These are phyloP conservation scores for Ciona savignyi DNA, from an alignment of 23 tunicate species.

Conservation along the genomic window DNA sequence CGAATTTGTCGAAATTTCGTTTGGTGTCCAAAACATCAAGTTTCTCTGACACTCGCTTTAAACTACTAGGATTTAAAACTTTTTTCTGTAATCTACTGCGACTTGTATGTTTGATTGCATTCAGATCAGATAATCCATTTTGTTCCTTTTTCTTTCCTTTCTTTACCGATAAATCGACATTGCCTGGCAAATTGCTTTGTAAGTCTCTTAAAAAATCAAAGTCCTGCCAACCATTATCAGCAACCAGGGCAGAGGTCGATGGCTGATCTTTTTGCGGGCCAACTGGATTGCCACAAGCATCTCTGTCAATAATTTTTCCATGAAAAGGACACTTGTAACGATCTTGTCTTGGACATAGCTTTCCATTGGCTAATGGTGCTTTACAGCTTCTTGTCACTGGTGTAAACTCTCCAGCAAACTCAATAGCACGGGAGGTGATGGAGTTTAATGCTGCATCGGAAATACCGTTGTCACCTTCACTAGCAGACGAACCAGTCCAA, in stretches of 20 bases:
- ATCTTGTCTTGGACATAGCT: conserved; percentile 74
- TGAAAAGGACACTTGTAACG: conserved; percentile 91
- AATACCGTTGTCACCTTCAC: conserved; percentile 48
- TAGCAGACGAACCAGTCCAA: conserved; percentile 57
- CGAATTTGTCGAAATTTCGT: conserved; percentile 73
- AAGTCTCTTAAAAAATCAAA: conserved; percentile 39
- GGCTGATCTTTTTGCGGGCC: conserved; percentile 6
- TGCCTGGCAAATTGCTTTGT: conserved; percentile 18
- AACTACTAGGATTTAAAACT: conserved; percentile 46
- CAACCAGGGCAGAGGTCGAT: conserved; percentile 11
- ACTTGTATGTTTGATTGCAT: conserved; percentile 53
- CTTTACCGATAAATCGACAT: conserved; percentile 4
- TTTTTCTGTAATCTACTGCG: conserved; percentile 50
- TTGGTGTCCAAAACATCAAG: conserved; percentile 57
- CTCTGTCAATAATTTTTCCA: conserved; percentile 78
- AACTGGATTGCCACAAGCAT: conserved; percentile 56
- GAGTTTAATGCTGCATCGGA: conserved; percentile 79
- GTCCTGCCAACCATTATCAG: conserved; percentile 45
- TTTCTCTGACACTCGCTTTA: conserved; percentile 65
- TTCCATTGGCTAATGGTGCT: conserved; percentile 78
- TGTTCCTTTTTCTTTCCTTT: conserved; percentile 20
- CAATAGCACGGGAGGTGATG: conserved; percentile 62
- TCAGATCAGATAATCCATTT: conserved; percentile 48
- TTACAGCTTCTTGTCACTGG: conserved; percentile 58
- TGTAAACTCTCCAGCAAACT: conserved; percentile 63